These are phyloP conservation scores for Oreochromis spilurus DNA, from an alignment of 2,113 vertebrate species.

Conservation along the genomic window DNA sequence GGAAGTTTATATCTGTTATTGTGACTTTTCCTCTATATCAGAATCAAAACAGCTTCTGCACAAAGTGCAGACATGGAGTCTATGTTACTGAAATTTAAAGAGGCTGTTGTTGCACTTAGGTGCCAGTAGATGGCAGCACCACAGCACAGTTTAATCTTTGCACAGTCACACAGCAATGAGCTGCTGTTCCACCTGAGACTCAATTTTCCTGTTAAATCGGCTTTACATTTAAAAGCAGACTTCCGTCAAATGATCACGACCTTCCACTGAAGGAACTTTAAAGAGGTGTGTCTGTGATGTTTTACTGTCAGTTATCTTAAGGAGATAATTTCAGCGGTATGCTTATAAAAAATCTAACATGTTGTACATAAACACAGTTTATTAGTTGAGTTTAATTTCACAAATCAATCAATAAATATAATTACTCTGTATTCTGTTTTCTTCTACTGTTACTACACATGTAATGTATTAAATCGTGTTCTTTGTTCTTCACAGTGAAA, in stretches of 20 bases:
- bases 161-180: neutral
- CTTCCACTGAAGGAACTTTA: too few species aligned
- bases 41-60: neutral
- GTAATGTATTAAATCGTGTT: too few species aligned
- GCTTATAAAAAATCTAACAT: neutral
- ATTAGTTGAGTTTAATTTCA: neutral
- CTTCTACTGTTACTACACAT: accelerated
- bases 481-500: too few species aligned
- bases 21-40: neutral
- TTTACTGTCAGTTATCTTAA: too few species aligned
- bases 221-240: too few species aligned
- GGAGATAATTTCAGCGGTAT: too few species aligned
- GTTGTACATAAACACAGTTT: accelerated
- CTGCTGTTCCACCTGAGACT: too few species aligned
- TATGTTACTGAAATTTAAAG: neutral
- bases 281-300: too few species aligned
- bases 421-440: neutral
- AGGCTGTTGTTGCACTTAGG: neutral
- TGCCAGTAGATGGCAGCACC: neutral
- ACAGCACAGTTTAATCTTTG: neutral
- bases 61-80: neutral
- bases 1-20: neutral
- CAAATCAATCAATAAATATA: neutral
- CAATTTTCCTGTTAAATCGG: too few species aligned
- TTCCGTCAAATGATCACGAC: too few species aligned